These are phyloP conservation scores for Falco concolor DNA, from an alignment of 2,797 vertebrate genomes.

Conservation along the genomic window DNA sequence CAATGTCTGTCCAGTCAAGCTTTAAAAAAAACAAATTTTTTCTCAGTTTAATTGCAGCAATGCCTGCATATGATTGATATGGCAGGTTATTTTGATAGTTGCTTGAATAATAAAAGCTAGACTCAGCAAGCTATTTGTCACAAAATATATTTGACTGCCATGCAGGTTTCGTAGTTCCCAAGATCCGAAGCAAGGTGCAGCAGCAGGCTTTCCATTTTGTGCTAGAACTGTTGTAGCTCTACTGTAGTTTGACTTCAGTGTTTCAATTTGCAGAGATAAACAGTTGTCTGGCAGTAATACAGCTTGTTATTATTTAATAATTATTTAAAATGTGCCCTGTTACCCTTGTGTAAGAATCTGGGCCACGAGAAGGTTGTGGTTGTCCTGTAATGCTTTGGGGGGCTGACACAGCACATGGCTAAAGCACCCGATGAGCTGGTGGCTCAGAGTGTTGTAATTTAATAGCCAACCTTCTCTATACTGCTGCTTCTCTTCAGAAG, in stretches of 20 bases:
- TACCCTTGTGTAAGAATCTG: not conserved
- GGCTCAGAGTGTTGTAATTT: not conserved
- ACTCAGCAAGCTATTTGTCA: not conserved
- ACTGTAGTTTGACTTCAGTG: not conserved
- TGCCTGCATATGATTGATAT: not conserved
- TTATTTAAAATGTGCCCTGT: not conserved
- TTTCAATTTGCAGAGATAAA: constrained; percentile 34
- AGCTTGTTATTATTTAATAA: constrained; percentile 11
- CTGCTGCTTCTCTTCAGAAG: constrained; percentile 22
- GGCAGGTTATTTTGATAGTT: not conserved
- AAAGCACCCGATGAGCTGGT: not conserved
- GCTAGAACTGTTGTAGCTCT: not conserved
- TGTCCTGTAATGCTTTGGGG: not conserved
- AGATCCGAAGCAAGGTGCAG: not conserved
- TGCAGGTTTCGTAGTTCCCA: not conserved
- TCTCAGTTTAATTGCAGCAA: not conserved
- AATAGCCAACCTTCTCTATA: not conserved
- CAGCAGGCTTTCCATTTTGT: not conserved
- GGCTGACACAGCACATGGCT: not conserved
- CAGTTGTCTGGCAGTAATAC: not conserved
- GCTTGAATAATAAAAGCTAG: not conserved
- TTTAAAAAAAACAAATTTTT: not conserved
- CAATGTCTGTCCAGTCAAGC: not conserved
- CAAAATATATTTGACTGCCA: not conserved
- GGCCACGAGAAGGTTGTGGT: not conserved